Evolutionary conservation across 1,140 invertebrate species (phyloP), one percentile per base, ranked within the genome.

Genomic region (Neoseiulus cucumeris): DNA sequence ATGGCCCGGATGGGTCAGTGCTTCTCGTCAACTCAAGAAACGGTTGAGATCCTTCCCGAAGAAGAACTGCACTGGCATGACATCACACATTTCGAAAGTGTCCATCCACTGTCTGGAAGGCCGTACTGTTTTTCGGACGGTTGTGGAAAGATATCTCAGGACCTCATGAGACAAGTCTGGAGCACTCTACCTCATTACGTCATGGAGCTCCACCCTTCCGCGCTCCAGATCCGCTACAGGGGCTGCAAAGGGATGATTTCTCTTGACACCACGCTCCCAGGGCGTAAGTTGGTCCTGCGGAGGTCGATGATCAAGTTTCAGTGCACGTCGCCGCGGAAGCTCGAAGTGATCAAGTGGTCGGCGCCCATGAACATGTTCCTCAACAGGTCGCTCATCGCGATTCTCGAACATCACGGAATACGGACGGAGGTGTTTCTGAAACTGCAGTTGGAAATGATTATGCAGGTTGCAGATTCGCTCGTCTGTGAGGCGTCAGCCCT

Each of bases 291-390:
- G 12, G 66, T 30, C 7, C 68, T 71, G 39, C 45, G 71, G 12
- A 42, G n/a, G 12, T 67, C 65, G 33, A 72, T 72, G 71, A 51
- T 22, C 0, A 72, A 72, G 51, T 70, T 72, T 47, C 39, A 70
- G 12, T 68, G 68, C 1, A 28, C 33, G 2, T 59, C 51, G 14
- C 51, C 51, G 17, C 25, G 51, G 33, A 44, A 67, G 9, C 67
- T 75, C 12, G 74, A 76, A 69, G 70, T 75, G 41, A 72, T 76
- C 1, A 76, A 75, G 66, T 72, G 73, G 64, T 73, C 73, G 25
- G 71, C 71, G 41, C 75, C 74, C 1, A 59, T 59, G 51, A 33
- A 29, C 6, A 59, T 71, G 7, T 65, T 64, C 7, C 55, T 72
- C 9, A 72, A 72, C 47, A 55, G 68, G 22, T 70, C 71, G 0